Evolutionary conservation across 2,797 vertebrate genomes (phyloP), one percentile per base, ranked within the genome.

Genomic region (Chelonia mydas): DNA sequence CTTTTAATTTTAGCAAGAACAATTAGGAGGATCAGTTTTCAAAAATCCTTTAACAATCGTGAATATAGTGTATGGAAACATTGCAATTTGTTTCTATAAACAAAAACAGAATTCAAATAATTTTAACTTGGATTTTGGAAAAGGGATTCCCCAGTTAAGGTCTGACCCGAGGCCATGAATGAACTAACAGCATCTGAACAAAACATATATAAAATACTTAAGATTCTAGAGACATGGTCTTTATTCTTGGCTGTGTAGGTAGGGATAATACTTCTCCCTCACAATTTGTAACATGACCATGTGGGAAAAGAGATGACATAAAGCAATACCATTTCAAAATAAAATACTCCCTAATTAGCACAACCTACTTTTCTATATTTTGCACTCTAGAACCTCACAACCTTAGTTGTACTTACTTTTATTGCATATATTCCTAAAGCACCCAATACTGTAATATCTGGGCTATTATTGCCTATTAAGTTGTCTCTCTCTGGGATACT

Each of bases 401-500:
- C 1, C 55, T 61, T 92, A 86, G 85, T 81, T 53, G 1, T 27
- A 68, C 27, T 47, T 90, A 41, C 25, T 89, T 55, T 84, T 90
- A 92, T 33, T 87, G 91, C 59, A 89, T 37, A 33, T 51, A 37
- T 55, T 92, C 90, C 86, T 86, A 28, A 88, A 89, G 61, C 25
- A 92, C 79, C 84, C 91, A 90, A 65, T 59, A 86, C 49, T 79
- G 33, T 41, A 25, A n/a, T 55, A 68, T 68, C 17, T 68, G n/a
- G 65, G 7, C 92, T 78, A 89, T 87, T 89, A 94, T 83, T 89
- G 59, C 54, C 85, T 78, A 47, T 90, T 93, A 96, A 96, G 83
- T 53, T 92, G 81, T 88, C 91, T 72, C 83, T 61, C 86, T 61
- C 55, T 72, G 80, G 90, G 93, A 81, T 83, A 94, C 61, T 81